phyloP scores from a whole-genome alignment of 2,888 invertebrate genomes.

The Drosophila austrosaltans region DNA sequence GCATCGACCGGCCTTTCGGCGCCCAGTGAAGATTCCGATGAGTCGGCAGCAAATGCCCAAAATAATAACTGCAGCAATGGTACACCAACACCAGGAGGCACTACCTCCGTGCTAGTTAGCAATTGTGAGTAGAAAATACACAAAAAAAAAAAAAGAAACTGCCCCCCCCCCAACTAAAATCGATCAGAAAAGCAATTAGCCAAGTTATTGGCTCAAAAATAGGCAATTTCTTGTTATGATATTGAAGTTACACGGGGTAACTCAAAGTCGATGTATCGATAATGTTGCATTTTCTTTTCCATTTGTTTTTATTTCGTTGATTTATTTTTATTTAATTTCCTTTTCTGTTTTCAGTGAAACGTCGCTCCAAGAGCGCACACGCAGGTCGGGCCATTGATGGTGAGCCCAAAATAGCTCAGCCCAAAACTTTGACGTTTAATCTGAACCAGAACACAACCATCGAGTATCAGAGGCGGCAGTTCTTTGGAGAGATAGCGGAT shows the following conservation, averaged over 20 bases:
- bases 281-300: too few species aligned
- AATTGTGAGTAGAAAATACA: constrained; percentile 72
- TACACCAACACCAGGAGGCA: constrained; percentile 24
- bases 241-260: too few species aligned
- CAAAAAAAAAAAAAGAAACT: too few species aligned
- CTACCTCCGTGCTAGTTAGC: constrained; percentile 64
- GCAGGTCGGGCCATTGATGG: constrained; percentile 78
- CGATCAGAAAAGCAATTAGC: neutral
- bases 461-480: constrained; percentile 81
- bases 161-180: neutral
- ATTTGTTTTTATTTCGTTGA: neutral
- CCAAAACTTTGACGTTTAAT: constrained; percentile 81
- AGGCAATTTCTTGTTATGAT: neutral
- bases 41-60: constrained; percentile 65
- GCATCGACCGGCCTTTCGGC: constrained; percentile 87
- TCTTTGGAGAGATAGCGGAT: constrained; percentile 78
- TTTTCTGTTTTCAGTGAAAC: constrained; percentile 75
- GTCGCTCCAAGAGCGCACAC: constrained; percentile 84
- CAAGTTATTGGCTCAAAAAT: neutral
- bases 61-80: constrained; percentile 44
- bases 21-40: constrained; percentile 57
- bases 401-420: constrained; percentile 81
- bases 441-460: constrained; percentile 83
- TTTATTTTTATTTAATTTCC: neutral
- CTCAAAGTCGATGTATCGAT: too few species aligned